Percentiles rank a stretch among this genome's conserved stretches.
Evolutionary conservation across 53 echinoderm and acorn worm species (phyloP).

Genomic region (Arbacia lixula): DNA sequence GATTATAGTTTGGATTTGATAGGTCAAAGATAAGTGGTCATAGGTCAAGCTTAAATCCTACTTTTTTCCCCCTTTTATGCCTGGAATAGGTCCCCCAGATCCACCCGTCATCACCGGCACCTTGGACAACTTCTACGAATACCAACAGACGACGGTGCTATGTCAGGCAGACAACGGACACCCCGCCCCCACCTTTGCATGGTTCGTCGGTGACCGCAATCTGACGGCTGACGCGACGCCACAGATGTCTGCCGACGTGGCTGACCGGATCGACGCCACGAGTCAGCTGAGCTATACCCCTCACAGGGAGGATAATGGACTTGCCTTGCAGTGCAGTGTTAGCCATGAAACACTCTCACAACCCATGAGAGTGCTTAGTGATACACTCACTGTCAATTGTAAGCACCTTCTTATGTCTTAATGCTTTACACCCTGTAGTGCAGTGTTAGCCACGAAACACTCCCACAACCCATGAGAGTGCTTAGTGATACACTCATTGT

Average conservation of each 20-base stretch:
- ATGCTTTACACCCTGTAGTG: conserved; percentile 9
- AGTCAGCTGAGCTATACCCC: conserved; percentile 19
- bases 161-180: conserved; percentile 37
- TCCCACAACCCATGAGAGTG: conserved; percentile 26
- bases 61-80: too few relatives aligned
- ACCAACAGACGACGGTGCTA: not conserved
- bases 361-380: conserved; percentile 24
- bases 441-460: not conserved
- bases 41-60: too few relatives aligned
- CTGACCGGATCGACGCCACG: conserved; percentile 22
- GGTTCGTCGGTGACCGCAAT: conserved; percentile 25
- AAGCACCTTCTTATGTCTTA: too few relatives aligned
- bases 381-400: conserved; percentile 4
- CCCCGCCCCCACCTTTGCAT: conserved; percentile 22
- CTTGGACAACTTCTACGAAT: not conserved
- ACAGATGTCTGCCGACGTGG: conserved; percentile 5
- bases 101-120: not conserved
- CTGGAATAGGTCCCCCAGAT: conserved; percentile 33
- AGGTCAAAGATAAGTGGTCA: too few relatives aligned
- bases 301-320: conserved; percentile 16
- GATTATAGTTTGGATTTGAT: too few relatives aligned
- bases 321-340: conserved; percentile 1
- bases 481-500: conserved; percentile 3
- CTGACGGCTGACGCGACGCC: not conserved
- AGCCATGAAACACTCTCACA: conserved; percentile 2